Percentiles rank a stretch among this genome's conserved stretches.
These are phyloP conservation scores for Ladona fulva DNA, from an alignment of 1,140 invertebrate species.

Conservation along the genomic window DNA sequence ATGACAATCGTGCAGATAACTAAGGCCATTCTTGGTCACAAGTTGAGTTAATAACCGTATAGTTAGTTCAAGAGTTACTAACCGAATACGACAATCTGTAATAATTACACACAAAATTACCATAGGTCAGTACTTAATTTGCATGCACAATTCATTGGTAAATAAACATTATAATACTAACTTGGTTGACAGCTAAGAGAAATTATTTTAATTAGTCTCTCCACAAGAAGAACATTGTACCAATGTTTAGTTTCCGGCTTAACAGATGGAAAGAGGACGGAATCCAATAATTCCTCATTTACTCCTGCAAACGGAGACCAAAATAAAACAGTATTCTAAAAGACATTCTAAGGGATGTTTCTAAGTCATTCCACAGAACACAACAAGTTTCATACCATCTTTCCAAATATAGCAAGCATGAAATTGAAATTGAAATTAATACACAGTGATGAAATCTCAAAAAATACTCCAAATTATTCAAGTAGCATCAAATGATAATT, in stretches of 20 bases:
- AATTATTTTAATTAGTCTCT: conserved; percentile 70
- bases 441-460: background rate
- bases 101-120: conserved; percentile 16
- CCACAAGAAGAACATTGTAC: conserved; percentile 68
- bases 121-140: background rate
- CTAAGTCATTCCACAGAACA: conserved; percentile 12
- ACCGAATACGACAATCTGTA: conserved; percentile 66
- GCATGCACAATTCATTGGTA: conserved; percentile 14
- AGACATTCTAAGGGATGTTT: background rate
- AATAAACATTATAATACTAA: conserved; percentile 34
- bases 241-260: conserved; percentile 39
- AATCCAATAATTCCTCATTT: conserved; percentile 59
- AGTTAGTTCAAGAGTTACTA: conserved; percentile 85
- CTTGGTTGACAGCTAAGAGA: conserved; percentile 70
- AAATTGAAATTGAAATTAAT: background rate
- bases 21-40: conserved; percentile 42
- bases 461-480: too few species aligned
- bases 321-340: conserved; percentile 13
- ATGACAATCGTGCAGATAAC: conserved; percentile 52
- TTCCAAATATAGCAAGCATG: background rate
- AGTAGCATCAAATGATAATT: conserved; percentile 27
- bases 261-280: conserved; percentile 44
- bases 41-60: conserved; percentile 63
- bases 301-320: conserved; percentile 50
- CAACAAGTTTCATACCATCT: conserved; percentile 20